Evolutionary conservation across 2,888 invertebrate genomes (phyloP), one percentile per base, ranked within the genome.

Genomic region (Synanthedon tipuliformis): DNA sequence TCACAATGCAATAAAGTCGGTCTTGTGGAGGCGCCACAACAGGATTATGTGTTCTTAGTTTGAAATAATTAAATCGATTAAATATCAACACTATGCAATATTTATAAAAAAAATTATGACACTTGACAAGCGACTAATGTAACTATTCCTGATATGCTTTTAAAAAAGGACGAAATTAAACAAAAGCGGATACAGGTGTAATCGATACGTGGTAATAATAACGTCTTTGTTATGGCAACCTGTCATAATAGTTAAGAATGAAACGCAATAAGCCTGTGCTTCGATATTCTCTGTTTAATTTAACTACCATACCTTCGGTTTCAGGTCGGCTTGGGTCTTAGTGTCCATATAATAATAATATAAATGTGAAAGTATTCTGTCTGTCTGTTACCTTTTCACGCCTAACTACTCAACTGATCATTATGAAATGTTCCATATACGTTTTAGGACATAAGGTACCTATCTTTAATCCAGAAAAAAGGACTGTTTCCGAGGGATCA

Each of bases 191-290:
- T 61, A 23, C 5, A 63, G 58, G 58, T 60, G 67, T 64, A 66
- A 68, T 62, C 59, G 67, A 75, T 68, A 72, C 69, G 59, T 59
- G 54, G 65, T 69, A 75, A 78, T 79, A 79, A 77, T 69, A 67
- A 73, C 23, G 45, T 69, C 65, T 70, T 54, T 75, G 67, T 80
- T 75, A 78, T 76, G 66, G 71, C 63, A 61, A 65, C 65, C 66
- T 73, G 77, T 78, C 79, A 78, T 76, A 75, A 76, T 71, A 74
- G 61, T 13, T 11, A 45, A 45, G 45, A 45, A 45, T 8, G 45
- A 45, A 45, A 45, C 13, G 45, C 13, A 45, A 45, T 45, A 45
- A 45, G 45, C 45, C 45, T 15, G 45, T 13, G 13, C 13, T 45
- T 15, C n/a, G 7, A 45, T 45, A 45, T 13, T 45, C 45, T 41